Percentiles rank a stretch among this genome's conserved stretches.
Conservation (phyloP, 2,888 invertebrate species). For the Agriopis leucophaearia region DNA sequence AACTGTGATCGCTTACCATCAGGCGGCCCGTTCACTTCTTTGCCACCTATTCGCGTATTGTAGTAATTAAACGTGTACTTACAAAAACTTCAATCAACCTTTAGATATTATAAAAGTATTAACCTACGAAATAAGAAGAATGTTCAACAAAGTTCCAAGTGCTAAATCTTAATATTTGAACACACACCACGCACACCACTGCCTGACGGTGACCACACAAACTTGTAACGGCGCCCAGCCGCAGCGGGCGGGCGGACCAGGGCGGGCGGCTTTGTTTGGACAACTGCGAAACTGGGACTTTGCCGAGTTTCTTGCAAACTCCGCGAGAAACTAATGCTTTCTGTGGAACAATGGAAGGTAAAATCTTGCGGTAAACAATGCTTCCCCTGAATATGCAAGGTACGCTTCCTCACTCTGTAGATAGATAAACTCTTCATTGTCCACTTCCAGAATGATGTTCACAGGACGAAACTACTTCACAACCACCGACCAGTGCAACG, state of each 20-base stretch:
- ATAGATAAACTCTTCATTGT: conserved; percentile 6
- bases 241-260: neutral
- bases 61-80: too few relatives aligned
- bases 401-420: neutral
- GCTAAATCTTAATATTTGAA: conserved; percentile 20
- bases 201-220: conserved; percentile 7
- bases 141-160: neutral
- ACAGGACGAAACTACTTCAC: neutral
- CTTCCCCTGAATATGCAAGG: conserved; percentile 1
- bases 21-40: too few relatives aligned
- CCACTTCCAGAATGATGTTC: neutral
- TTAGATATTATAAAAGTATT: neutral
- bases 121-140: neutral
- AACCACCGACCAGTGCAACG: neutral
- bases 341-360: conserved; percentile 13
- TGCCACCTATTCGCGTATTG: too few relatives aligned
- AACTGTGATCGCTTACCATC: too few relatives aligned
- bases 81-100: neutral
- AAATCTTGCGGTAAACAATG: conserved; percentile 22
- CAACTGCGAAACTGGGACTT: conserved; percentile 31
- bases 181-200: conserved; percentile 6
- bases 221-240: conserved; percentile 8
- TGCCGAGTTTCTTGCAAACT: conserved; percentile 28
- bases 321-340: conserved; percentile 20
- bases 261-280: conserved; percentile 37